A percentile compares a stretch with the other conserved stretches of the same genome.
These are phyloP conservation scores for Beroe forskalii DNA, from an alignment of 37 sponge, comb jelly and placozoan species.

Conservation along the genomic window DNA sequence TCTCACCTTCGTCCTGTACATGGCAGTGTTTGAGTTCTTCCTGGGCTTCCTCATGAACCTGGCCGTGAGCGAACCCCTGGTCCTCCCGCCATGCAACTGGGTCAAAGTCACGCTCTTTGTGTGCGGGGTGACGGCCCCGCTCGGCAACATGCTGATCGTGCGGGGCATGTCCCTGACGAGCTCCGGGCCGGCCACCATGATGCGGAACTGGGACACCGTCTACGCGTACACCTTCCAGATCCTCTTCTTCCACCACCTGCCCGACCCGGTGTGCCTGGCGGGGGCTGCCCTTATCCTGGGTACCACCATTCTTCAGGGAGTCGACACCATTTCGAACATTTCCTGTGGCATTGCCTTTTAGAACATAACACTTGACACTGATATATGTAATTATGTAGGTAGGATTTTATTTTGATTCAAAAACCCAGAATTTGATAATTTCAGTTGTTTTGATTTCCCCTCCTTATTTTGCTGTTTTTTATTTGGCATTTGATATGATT, in stretches of 20 bases:
- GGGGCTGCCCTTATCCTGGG: not conserved
- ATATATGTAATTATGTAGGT: not conserved
- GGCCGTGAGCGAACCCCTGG: not conserved
- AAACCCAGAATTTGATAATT: too few relatives aligned
- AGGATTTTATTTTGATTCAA: too few relatives aligned
- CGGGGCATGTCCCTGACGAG: not conserved
- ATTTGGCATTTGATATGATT: too few relatives aligned
- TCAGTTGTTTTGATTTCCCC: too few relatives aligned
- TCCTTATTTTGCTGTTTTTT: too few relatives aligned
- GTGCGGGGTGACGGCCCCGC: not conserved
- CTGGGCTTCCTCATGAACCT: not conserved
- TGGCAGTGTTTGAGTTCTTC: not conserved
- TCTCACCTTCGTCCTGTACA: conserved; percentile 17
- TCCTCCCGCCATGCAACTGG: conserved; percentile 7
- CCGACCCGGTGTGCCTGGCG: not conserved
- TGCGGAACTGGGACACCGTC: conserved; percentile 40
- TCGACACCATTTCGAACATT: not conserved
- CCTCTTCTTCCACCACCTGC: not conserved
- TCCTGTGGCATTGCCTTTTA: not conserved
- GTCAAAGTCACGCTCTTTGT: not conserved
- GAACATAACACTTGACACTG: not conserved
- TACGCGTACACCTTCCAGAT: conserved; percentile 56
- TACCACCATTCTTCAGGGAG: conserved; percentile 2
- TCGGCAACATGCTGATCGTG: conserved; percentile 11
- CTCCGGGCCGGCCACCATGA: conserved; percentile 17